Percentiles rank a stretch among this genome's conserved stretches.
Evolutionary conservation across 2,113 vertebrate genomes (phyloP).

Genomic region (Esox niger): DNA sequence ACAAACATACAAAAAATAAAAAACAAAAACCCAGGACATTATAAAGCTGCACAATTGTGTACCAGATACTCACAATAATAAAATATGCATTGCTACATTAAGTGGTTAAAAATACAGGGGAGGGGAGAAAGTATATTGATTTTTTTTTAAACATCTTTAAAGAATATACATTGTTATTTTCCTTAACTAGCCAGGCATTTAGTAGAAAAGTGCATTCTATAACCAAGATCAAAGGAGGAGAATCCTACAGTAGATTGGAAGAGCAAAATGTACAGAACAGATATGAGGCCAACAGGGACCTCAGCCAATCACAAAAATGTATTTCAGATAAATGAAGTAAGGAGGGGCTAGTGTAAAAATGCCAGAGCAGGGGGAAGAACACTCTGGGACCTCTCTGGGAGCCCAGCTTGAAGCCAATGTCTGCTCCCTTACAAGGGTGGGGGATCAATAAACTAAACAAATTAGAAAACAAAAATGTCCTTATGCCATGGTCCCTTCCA

Average conservation of each 20-base stretch:
- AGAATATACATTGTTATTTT: slow-evolving; percentile 76
- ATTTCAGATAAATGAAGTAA: slow-evolving; percentile 24
- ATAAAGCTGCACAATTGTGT: slow-evolving; percentile 76
- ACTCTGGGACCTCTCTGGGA: slow-evolving; percentile 2
- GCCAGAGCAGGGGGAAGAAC: slow-evolving; percentile 33
- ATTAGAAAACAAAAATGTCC: slow-evolving; percentile 36
- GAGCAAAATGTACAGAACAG: slow-evolving; percentile 13
- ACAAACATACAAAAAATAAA: slow-evolving; percentile 43
- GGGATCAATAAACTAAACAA: neutral
- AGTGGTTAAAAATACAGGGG: slow-evolving; percentile 85
- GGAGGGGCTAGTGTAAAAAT: slow-evolving; percentile 47
- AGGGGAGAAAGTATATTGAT: slow-evolving; percentile 71
- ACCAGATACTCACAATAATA: slow-evolving; percentile 81
- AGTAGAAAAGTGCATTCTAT: slow-evolving; percentile 86
- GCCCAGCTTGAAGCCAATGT: slow-evolving; percentile 14
- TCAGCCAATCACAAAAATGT: slow-evolving; percentile 9
- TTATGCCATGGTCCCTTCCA: slow-evolving; percentile 39
- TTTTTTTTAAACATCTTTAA: slow-evolving; percentile 72
- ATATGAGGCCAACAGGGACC: slow-evolving; percentile 8
- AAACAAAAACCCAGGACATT: slow-evolving; percentile 60
- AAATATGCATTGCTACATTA: slow-evolving; percentile 83
- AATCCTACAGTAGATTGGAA: slow-evolving; percentile 50
- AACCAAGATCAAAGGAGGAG: slow-evolving; percentile 73
- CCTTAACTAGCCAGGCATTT: slow-evolving; percentile 72
- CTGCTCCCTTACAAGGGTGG: slow-evolving; percentile 5